Percentiles rank a stretch among this genome's conserved stretches.
Conservation (phyloP, 2,113 vertebrate species). For the Aegithalos caudatus region DNA sequence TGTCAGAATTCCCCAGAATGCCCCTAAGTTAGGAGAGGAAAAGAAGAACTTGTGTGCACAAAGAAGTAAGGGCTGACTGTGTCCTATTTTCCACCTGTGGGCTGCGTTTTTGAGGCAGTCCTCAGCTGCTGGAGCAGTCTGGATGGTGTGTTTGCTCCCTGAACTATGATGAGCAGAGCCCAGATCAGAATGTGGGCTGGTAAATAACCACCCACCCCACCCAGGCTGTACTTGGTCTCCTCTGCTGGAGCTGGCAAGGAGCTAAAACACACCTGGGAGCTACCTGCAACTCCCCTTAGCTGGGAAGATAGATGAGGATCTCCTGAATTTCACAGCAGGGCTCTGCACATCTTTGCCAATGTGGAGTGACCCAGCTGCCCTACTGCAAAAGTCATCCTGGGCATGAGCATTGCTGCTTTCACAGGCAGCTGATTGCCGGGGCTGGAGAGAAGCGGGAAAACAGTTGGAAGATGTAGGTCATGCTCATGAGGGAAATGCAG, state of each 20-base stretch:
- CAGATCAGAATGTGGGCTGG: accelerated
- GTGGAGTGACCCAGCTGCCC: neutral
- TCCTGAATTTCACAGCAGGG: neutral
- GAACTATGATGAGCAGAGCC: neutral
- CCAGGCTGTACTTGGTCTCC: neutral
- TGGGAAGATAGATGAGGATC: neutral
- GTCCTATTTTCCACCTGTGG: neutral
- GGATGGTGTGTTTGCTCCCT: neutral
- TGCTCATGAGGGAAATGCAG: neutral
- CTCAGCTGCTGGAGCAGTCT: neutral
- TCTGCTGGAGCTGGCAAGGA: neutral
- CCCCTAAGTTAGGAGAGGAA: neutral
- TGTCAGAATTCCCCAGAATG: neutral
- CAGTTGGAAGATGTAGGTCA: neutral
- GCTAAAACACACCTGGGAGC: neutral
- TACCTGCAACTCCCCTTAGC: neutral
- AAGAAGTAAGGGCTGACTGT: neutral
- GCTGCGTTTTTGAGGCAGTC: neutral
- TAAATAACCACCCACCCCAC: neutral
- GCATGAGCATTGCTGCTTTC: neutral
- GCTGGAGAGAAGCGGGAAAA: neutral
- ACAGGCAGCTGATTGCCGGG: neutral
- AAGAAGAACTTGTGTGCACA: accelerated
- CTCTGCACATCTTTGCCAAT: neutral
- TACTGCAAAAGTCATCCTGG: neutral